Percentiles rank a stretch among this genome's conserved stretches.
phyloP scores from a whole-genome alignment of 2,888 invertebrate genomes.

The Erebia aethiops region DNA sequence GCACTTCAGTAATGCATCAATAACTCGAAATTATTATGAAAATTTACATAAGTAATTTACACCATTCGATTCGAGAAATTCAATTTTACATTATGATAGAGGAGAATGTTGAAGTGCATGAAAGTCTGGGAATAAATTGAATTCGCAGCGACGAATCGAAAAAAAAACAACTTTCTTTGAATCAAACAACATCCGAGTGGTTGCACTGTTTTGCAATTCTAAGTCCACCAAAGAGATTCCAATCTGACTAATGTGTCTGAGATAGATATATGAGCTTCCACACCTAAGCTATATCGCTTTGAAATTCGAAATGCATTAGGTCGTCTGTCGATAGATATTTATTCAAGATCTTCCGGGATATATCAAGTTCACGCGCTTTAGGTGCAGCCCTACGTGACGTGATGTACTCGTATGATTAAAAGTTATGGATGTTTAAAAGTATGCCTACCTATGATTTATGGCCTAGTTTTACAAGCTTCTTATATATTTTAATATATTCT shows the following conservation, averaged over 20 bases:
- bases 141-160: constrained; percentile 37
- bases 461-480: no score
- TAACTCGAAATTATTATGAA: no score
- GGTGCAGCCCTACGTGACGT: constrained; percentile 9
- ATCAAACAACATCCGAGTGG: constrained; percentile 68
- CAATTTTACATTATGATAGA: constrained; percentile 25
- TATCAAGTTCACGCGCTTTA: constrained; percentile 11
- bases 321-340: constrained; percentile 33
- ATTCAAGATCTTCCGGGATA: constrained; percentile 23
- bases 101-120: constrained; percentile 26
- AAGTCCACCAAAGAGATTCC: constrained; percentile 74
- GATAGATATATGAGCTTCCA: constrained; percentile 46
- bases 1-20: no score
- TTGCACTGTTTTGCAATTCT: constrained; percentile 78
- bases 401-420: not conserved
- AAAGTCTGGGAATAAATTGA: constrained; percentile 39
- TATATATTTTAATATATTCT: no score
- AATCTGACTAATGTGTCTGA: constrained; percentile 77
- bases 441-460: not conserved
- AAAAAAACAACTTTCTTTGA: constrained; percentile 54
- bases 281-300: constrained; percentile 33
- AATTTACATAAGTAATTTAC: constrained; percentile 13
- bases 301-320: constrained; percentile 38
- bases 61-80: constrained; percentile 25
- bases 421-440: not conserved